Percentiles rank a stretch among this genome's conserved stretches.
phyloP scores from a whole-genome alignment of 1,140 invertebrate species.

The Helicorthomorpha holstii region DNA sequence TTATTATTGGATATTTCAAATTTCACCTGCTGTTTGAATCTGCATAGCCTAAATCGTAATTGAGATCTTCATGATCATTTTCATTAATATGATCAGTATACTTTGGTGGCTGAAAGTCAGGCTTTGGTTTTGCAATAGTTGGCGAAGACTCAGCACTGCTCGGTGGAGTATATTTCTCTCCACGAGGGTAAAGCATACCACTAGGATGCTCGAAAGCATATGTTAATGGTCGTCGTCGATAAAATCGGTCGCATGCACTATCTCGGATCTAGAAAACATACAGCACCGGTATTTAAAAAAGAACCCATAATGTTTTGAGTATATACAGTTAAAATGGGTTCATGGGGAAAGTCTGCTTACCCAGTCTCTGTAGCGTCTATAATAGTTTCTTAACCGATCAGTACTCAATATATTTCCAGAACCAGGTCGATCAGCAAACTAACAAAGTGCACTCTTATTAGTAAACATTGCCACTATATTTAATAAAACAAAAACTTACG shows the following conservation, averaged over 20 bases:
- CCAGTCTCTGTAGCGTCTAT: conserved; percentile 18
- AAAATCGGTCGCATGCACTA: conserved; percentile 69
- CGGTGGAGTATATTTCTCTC: conserved; percentile 49
- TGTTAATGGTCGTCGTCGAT: conserved; percentile 54
- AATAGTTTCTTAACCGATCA: conserved; percentile 17
- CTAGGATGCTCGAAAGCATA: conserved; percentile 72
- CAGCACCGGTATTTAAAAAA: background rate
- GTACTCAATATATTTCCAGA: conserved; percentile 11
- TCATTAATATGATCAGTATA: conserved; percentile 1
- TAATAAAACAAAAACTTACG: conserved; percentile 5
- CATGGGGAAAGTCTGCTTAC: no score
- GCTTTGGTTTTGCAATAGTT: background rate
- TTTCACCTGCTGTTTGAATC: conserved; percentile 6
- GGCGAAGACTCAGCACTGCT: conserved; percentile 38
- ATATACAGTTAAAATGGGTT: no score
- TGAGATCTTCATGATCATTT: conserved; percentile 4
- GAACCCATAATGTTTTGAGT: background rate
- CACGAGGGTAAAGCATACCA: conserved; percentile 85
- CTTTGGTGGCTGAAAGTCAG: background rate
- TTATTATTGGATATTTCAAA: no score
- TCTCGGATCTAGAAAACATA: conserved; percentile 48
- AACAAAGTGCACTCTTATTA: background rate
- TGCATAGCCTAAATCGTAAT: conserved; percentile 6
- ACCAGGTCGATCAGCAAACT: conserved; percentile 6
- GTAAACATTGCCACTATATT: background rate